Base-by-base conservation (phyloP, 2,888 invertebrate species). In the Dinocampus coccinellae region DNA sequence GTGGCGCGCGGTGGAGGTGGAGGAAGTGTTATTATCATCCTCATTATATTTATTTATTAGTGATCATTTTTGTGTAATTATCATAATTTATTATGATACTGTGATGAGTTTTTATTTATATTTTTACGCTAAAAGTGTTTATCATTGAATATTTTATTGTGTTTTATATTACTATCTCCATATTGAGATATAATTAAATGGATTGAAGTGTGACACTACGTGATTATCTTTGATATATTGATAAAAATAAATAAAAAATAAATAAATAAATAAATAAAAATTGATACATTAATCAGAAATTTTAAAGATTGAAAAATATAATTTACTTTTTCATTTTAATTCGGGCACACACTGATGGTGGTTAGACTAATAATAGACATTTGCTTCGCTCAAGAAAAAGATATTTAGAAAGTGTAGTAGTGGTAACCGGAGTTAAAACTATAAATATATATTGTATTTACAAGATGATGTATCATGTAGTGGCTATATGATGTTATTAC, bases 361-460 rank as follows among this genome's bases (percentile, higher is more conserved):
- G 47, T 39, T 58, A 16, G 39, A 58, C 58, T 66, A 66, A 66
- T 58, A 66, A 66, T 66, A 66, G 66, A 66, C 10, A n/a, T n/a
- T 53, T 42, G 57, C 39, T 66, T 55, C 16, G 58, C 66, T 58
- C 39, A 52, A 58, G 57, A 58, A 66, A 57, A 58, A 66, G 34
- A 66, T 58, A 66, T 58, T 58, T 58, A 58, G 55, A 34, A 55
- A 65, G 65, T 55, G 33, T 53, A 55, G 34, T 13, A 52, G 33
- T 34, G 52, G 39, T 22, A 42, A 64, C 33, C 16, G 6, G 47
- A 52, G 63, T 65, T 53, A 53, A 24, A 55, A 55, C 65, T 33
- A 53, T 65, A 55, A 52, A 65, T 65, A 52, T 26, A 36, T 47
- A 20, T 3, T 47, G n/a, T 47, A 20, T 47, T 7, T n/a, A 47